Evolutionary conservation across 2,888 invertebrate genomes (phyloP), one percentile per base, ranked within the genome.

Genomic region (Andricus quercusramuli): DNA sequence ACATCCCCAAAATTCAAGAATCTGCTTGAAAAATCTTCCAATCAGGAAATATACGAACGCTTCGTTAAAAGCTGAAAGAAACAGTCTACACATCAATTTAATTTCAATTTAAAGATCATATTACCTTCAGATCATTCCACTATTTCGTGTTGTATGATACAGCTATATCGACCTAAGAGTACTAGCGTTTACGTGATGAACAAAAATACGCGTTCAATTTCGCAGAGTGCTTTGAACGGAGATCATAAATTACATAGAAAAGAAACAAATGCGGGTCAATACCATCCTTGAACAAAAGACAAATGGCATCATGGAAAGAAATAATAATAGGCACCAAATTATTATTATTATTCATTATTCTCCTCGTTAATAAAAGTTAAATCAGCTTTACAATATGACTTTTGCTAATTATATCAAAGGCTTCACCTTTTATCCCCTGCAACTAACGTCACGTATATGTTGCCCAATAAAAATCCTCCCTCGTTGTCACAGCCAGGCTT

Each of bases 201-300:
- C 84, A 84, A 86, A 87, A 86, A 85, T 85, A 83, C 85, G 81
- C 85, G 88, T 89, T 86, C 85, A 89, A 89, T 89, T 85, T 83
- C 84, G 84, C 84, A 88, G 83, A 89, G 89, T 89, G 89, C 85
- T 85, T 76, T 81, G 41, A 76, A 78, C 79, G 79, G 11, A 62
- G 78, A 82, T 85, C 86, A 84, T 87, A 88, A 86, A 88, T 88
- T 88, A 85, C 80, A 64, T 79, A 47, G 67, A 66, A 78, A 81
- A 85, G 83, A 86, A 88, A 86, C 86, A 86, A 86, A 86, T 85
- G 76, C 81, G 70, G 78, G 79, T 83, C 83, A 79, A 83, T 83
- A 79, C 82, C 78, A 77, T 81, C 66, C 66, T 80, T 32, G 74
- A 65, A 78, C 66, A 32, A 80, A 82, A 79, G 74, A 80, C 41